Conservation (phyloP, 37 sponge, comb jelly and placozoan genomes). For the Halichondria panicea region DNA sequence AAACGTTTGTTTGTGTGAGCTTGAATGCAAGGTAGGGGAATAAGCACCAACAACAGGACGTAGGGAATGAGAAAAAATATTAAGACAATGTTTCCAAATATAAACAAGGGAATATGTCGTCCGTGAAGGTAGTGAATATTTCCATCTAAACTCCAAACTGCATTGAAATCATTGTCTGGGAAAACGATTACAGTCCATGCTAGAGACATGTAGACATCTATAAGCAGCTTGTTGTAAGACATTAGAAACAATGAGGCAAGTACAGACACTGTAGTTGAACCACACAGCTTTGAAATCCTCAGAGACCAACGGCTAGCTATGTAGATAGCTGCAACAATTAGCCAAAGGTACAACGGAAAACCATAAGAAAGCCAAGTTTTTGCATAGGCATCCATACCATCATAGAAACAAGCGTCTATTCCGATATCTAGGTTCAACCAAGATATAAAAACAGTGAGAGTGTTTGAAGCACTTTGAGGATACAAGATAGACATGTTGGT, state of each 20-base stretch:
- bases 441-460: slow-evolving; percentile 4
- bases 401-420: slow-evolving; percentile 6
- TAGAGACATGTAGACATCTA: neutral
- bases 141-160: slow-evolving; percentile 27
- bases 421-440: slow-evolving; percentile 41
- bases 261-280: slow-evolving; percentile 30
- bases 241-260: slow-evolving; percentile 35
- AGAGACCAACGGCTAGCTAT: slow-evolving; percentile 5
- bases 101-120: slow-evolving; percentile 2
- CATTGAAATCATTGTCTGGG: neutral
- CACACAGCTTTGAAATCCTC: slow-evolving; percentile 11
- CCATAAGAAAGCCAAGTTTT: slow-evolving; percentile 31
- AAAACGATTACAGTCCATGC: neutral
- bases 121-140: slow-evolving; percentile 8
- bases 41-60: neutral
- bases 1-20: neutral
- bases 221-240: slow-evolving; percentile 35
- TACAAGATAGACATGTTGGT: slow-evolving; percentile 5
- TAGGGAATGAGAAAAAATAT: neutral
- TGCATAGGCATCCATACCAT: slow-evolving; percentile 23
- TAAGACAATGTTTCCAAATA: slow-evolving; percentile 3
- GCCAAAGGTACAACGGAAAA: slow-evolving; percentile 33
- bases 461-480: neutral
- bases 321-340: slow-evolving; percentile 11
- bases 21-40: neutral